Evolutionary conservation across 2,113 vertebrate species (phyloP).

Genomic region (Callipepla squamata): DNA sequence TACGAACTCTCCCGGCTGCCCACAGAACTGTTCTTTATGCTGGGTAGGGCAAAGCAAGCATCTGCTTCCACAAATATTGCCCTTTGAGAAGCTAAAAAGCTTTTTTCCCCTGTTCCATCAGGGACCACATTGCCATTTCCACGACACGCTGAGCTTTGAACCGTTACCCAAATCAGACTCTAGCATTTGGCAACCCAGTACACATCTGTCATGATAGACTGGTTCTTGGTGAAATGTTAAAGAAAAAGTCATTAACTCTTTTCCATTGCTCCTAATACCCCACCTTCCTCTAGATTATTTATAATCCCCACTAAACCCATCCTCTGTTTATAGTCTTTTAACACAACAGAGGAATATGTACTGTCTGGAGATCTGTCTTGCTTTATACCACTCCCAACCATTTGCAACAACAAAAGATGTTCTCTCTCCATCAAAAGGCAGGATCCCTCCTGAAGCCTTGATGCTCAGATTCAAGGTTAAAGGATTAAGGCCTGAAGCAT

Average conservation of each 20-base stretch:
- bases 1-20: slow-evolving; percentile 55
- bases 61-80: slow-evolving; percentile 62
- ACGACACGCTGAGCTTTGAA: slow-evolving; percentile 49
- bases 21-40: slow-evolving; percentile 50
- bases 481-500: slow-evolving; percentile 69
- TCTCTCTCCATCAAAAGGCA: slow-evolving; percentile 53
- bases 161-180: slow-evolving; percentile 39
- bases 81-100: slow-evolving; percentile 62
- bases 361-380: slow-evolving; percentile 25
- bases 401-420: slow-evolving; percentile 56
- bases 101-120: slow-evolving; percentile 12
- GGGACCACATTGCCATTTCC: slow-evolving; percentile 55
- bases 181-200: slow-evolving; percentile 53
- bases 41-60: slow-evolving; percentile 60
- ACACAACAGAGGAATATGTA: background rate
- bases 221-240: slow-evolving; percentile 61
- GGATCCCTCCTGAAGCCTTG: slow-evolving; percentile 50
- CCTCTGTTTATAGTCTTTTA: slow-evolving; percentile 39
- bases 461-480: slow-evolving; percentile 72
- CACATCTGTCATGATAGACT: slow-evolving; percentile 44
- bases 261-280: slow-evolving; percentile 24
- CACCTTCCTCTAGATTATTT: slow-evolving; percentile 49
- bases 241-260: slow-evolving; percentile 55
- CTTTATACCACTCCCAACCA: slow-evolving; percentile 24
- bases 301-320: slow-evolving; percentile 49